These are phyloP conservation scores for Octonoba sinensis DNA, from an alignment of 2,888 invertebrate species.

Conservation along the genomic window DNA sequence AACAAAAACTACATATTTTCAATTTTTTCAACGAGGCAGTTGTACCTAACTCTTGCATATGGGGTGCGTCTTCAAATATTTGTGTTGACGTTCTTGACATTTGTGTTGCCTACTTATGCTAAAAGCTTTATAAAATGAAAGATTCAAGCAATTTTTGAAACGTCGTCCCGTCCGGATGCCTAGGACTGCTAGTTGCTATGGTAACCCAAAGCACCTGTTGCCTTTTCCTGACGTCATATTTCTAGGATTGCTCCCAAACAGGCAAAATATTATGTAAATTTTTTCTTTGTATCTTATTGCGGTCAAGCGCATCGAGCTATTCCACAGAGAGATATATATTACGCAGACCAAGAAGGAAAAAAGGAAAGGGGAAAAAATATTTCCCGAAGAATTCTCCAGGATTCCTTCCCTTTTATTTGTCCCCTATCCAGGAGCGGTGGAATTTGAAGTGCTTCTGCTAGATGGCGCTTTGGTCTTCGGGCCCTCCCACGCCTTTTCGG, in stretches of 20 bases:
- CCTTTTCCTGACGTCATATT: conserved; percentile 43
- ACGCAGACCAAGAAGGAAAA: too few relatives aligned
- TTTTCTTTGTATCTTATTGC: neutral
- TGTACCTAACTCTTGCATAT: too few relatives aligned
- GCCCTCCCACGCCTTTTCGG: conserved; percentile 41
- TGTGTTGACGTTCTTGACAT: too few relatives aligned
- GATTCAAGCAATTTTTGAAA: too few relatives aligned
- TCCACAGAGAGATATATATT: neutral
- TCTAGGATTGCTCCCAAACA: conserved; percentile 12
- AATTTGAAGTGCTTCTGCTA: conserved; percentile 7
- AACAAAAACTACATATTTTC: too few relatives aligned
- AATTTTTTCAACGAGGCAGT: too few relatives aligned
- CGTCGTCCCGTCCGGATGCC: neutral
- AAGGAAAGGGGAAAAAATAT: neutral
- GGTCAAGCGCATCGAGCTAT: neutral
- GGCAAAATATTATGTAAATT: conserved; percentile 3
- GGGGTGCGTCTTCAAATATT: too few relatives aligned
- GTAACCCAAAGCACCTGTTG: conserved; percentile 57
- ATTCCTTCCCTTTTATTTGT: neutral
- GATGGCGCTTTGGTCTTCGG: conserved; percentile 18
- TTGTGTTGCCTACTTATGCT: too few relatives aligned
- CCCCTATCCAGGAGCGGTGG: neutral
- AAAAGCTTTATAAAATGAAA: too few relatives aligned
- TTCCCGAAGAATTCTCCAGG: neutral
- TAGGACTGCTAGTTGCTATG: conserved; percentile 30